Evolutionary conservation across 1,140 invertebrate genomes (phyloP), one percentile per base, ranked within the genome.

Genomic region (Orius insidiosus): DNA sequence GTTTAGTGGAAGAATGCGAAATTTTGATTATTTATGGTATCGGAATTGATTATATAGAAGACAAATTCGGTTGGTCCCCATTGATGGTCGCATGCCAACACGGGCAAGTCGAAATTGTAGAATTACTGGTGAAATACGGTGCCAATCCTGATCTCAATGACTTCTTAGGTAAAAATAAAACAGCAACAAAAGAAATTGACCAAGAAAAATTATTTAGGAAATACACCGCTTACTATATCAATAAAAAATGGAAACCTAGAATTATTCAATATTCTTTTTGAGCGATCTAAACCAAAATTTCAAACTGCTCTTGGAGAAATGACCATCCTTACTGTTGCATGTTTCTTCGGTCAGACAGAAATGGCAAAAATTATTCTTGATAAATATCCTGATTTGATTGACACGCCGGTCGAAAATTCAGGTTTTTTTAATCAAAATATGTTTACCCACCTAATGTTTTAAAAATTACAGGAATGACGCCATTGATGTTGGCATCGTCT

Each of bases 401-500:
- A 43, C 14, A 16, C n/a, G 9, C 18, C 41, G 10, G 41, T 31
- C n/a, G 41, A 43, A 43, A 9, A 30, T 9, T 11, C 41, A 11
- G 24, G 41, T 43, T n/a, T n/a, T 15, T 40, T 40, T 33, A 7
- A 7, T 33, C 6, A 33, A 33, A 33, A 6, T 38, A n/a, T 38
- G 36, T 38, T 38, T 14, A 14, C 6, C 8, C n/a, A 33, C 32
- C 13, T 39, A 39, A 39, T 7, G 8, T 9, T 9, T 6, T 10
- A 39, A 13, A 42, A 16, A 9, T 31, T 44, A 9, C 6, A 45
- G 44, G 18, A 10, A 45, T 34, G 34, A 45, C 44, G 11, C 32
- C 44, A 3, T 35, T 45, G 34, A 35, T 35, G 31, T 18, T 45
- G 13, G 33, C 31, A 34, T 8, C 31, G n/a, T 7, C 34, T 8